Evolutionary conservation across 1,140 invertebrate genomes (phyloP), one percentile per base, ranked within the genome.

Genomic region (Fopius arisanus): DNA sequence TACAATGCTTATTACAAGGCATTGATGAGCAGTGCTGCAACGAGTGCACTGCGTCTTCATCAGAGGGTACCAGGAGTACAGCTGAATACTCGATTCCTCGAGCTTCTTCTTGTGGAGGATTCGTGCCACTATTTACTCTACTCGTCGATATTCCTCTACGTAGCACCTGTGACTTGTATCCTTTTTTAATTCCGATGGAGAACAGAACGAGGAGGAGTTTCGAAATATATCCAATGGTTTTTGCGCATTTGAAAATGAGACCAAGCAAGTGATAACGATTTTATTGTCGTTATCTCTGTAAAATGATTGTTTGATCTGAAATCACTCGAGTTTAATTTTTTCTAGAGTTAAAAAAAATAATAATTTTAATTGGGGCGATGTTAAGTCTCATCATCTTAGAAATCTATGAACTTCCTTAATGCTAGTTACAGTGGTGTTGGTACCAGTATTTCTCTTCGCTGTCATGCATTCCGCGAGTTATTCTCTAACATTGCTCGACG

Each of bases 91-190:
- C 93, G 96, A 83, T 98, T 97, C 85, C 86, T 98, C 31, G 89
- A 90, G 10, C 86, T 90, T 6, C 85, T 99, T 70, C 89, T 98
- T 75, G 80, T 93, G 48, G 98, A 99, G 87, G 98, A 99, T 89
- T 97, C 96, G 72, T 97, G 95, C 78, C 98, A 99, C 86, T 99
- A 99, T 84, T 89, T 99, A 67, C 92, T 98, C 84, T 99, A 95
- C 87, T 96, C 96, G 10, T 86, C 98, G 62, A 96, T 98, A 79
- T 99, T 99, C 85, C 90, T 98, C 75, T 97, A 95, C 86, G 93
- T 94, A 37, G 89, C 93, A 67, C 96, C 97, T 28, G 92, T 97
- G 63, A 92, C 96, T 77, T 90, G 95, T 97, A 96, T 95, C 92
- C 92, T 93, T 93, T 75, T 67, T 59, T 72, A 37, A 37, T 10